Evolutionary conservation across 92 coral and sea anemone genomes (phyloP).

Genomic region (Heliopora coerulea): DNA sequence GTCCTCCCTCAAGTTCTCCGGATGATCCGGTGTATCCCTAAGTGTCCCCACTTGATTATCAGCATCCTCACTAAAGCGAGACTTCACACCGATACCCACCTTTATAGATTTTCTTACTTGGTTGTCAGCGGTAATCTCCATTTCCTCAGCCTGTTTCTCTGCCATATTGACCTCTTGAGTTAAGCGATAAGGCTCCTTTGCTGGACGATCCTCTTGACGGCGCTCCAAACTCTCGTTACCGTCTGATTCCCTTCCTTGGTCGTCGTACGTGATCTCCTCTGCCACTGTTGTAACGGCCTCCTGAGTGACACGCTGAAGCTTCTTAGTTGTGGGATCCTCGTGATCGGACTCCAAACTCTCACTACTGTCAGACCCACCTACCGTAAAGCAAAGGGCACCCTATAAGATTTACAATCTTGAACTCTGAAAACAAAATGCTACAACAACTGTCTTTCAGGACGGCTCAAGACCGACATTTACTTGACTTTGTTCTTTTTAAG

Average conservation of each 20-base stretch:
- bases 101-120: not conserved
- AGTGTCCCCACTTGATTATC: not conserved
- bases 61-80: not conserved
- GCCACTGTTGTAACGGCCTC: not conserved
- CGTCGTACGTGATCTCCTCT: not conserved
- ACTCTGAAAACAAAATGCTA: not conserved
- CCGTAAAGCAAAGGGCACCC: conserved; percentile 39
- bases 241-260: too few species aligned
- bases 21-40: conserved; percentile 9
- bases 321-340: not conserved
- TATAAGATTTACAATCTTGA: not conserved
- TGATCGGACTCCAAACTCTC: conserved; percentile 46
- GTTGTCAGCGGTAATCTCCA: conserved; percentile 13
- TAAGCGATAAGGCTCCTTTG: not conserved
- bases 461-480: not conserved
- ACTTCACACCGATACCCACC: not conserved
- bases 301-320: not conserved
- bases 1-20: not conserved
- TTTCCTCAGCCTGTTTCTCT: too few species aligned
- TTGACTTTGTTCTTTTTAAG: too few species aligned
- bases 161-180: not conserved
- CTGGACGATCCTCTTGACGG: not conserved
- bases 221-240: conserved; percentile 46
- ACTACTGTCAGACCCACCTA: conserved; percentile 42
- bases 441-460: not conserved